These are phyloP conservation scores for Phycodurus eques DNA, from an alignment of 2,113 vertebrate species.

Conservation along the genomic window DNA sequence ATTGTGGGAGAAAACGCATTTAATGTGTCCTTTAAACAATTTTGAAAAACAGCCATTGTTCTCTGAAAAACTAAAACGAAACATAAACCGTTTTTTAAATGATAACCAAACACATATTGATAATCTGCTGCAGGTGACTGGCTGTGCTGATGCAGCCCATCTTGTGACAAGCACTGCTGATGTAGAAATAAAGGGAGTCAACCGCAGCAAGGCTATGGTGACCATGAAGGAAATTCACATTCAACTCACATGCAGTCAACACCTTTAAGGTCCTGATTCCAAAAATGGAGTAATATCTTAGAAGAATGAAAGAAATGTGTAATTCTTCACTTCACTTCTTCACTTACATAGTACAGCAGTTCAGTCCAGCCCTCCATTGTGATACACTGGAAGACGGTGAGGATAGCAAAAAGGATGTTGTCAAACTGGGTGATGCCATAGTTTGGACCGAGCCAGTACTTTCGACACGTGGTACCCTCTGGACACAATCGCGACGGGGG, in stretches of 20 bases:
- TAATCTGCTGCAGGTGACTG: not conserved
- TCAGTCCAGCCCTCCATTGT: conserved; percentile 97
- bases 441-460: conserved; percentile 91
- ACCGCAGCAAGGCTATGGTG: not conserved
- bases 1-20: not conserved
- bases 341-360: conserved; percentile 87
- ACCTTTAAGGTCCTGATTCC: not conserved
- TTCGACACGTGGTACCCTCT: conserved; percentile 80
- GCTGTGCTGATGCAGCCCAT: conserved; percentile 1
- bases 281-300: not conserved
- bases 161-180: not conserved
- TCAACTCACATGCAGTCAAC: not conserved
- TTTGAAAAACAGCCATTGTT: not conserved
- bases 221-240: not conserved
- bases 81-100: not conserved
- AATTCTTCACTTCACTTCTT: not conserved
- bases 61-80: not conserved
- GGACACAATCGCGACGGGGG: conserved; percentile 84
- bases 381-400: conserved; percentile 96
- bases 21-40: not conserved
- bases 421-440: conserved; percentile 94
- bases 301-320: not conserved
- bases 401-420: conserved; percentile 93
- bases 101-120: not conserved
- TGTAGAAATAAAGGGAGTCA: not conserved